Base-by-base conservation (phyloP, 2,888 invertebrate genomes). In the Coleophora deauratella region DNA sequence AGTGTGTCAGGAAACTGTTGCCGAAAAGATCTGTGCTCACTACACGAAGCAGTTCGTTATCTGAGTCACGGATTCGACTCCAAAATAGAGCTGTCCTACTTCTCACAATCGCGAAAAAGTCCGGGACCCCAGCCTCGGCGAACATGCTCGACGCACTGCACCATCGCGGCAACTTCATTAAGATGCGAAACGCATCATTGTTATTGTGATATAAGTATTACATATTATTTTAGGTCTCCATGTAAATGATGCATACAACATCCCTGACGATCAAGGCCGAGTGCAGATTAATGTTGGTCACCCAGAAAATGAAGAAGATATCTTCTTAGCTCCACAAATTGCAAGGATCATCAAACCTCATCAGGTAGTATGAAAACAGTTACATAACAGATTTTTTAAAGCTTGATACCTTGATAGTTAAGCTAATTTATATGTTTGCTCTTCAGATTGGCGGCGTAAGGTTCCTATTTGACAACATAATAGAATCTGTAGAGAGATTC, bases 381-480 rank as follows among this genome's bases (percentile, higher is more conserved):
- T 38, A 21, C 32, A 28, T 3, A 27, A 33, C 15, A 27, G n/a
- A 10, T 27, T 6, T 28, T 37, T n/a, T 28, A 28, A 28, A n/a
- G n/a, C n/a, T n/a, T n/a, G n/a, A n/a, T n/a, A 21, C 21, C 21
- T 21, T 21, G 21, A 21, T 21, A 21, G n/a, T n/a, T 21, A 21
- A 21, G 21, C 41, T 9, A 27, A 31, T 27, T 37, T 37, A 38
- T 34, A 38, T 42, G 11, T 52, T 48, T 43, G 35, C 38, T 38
- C 80, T 81, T 27, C 76, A 92, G 90, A 95, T 97, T 66, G 96
- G 96, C 40, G 97, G 97, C n/a, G 93, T 97, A 11, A 88, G 98
- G 43, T 99, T 99, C 73, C 81, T 99, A 40, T 99, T 95, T 70
- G 98, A 99, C 76, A 99, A 99, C 72, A 93, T 99, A 15, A 94